Evolutionary conservation across 2,113 vertebrate species (phyloP).

Genomic region (Oncorhynchus tshawytscha): DNA sequence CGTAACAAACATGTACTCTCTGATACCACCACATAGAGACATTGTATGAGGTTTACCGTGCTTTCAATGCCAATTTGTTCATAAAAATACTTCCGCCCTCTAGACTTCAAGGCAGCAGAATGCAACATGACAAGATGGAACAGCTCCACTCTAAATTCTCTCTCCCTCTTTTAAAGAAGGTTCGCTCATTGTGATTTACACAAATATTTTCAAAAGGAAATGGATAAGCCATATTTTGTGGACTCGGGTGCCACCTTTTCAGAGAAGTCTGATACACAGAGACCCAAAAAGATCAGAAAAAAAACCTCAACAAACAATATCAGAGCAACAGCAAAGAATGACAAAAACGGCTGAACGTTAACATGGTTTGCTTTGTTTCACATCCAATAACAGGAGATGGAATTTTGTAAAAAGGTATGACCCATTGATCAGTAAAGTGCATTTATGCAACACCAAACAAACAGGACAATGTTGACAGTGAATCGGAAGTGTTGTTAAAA

Average conservation of each 20-base stretch:
- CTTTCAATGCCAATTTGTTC: conserved; percentile 9
- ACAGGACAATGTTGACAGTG: conserved; percentile 71
- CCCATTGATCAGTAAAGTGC: conserved; percentile 78
- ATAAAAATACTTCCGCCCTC: neutral
- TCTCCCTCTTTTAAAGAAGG: conserved; percentile 32
- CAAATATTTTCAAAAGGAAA: conserved; percentile 64
- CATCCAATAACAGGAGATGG: conserved; percentile 56
- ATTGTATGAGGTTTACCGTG: conserved; percentile 1
- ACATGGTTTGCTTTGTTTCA: conserved; percentile 70
- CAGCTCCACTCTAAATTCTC: neutral
- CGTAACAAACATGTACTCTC: neutral
- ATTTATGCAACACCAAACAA: conserved; percentile 77
- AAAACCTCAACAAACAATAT: conserved; percentile 48
- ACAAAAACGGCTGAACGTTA: conserved; percentile 54
- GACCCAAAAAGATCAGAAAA: conserved; percentile 46
- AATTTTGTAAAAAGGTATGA: conserved; percentile 40
- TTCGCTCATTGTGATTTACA: conserved; percentile 47
- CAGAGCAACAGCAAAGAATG: conserved; percentile 53
- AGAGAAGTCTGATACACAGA: conserved; percentile 58
- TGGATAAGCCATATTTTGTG: conserved; percentile 63
- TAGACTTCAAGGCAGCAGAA: conserved; percentile 33
- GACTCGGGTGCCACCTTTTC: conserved; percentile 59
- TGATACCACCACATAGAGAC: conserved; percentile 10
- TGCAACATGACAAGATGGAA: conserved; percentile 23
- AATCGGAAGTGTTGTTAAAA: conserved; percentile 69